Base-by-base conservation (phyloP, 64 coral and sea anemone genomes). In the Montipora foliosa region DNA sequence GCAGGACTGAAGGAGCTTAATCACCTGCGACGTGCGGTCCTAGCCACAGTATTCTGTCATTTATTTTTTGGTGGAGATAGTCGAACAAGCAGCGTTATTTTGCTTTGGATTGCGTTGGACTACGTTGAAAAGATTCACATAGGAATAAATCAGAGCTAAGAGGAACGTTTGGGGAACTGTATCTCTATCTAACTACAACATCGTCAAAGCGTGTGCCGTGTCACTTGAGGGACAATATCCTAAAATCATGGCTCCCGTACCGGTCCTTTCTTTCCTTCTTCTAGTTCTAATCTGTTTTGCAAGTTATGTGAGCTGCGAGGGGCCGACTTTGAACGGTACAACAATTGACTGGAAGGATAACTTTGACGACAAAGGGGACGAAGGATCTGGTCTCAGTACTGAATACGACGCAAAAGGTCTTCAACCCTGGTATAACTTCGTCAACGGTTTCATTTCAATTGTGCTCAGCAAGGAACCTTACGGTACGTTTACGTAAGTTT, bases 391-490 rank as follows among this genome's bases (percentile, higher is more conserved):
- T 47, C 67, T 90, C 6, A 73, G 84, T 5, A 83, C 80, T 6
- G 67, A 89, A 29, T 96, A 93, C 77, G 95, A 96, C 44, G 91
- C 75, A 5, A 87, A 93, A 93, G 95, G 95, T 12, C 89, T 96
- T 53, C 79, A 81, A 67, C 95, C 95, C 4, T 96, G 95, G 95
- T 96, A 93, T 29, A 59, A 90, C 82, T 89, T 96, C 49, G 86
- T 79, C 9, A 90, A 73, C 49, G 85, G 72, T 5, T 96, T 96
- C 57, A 84, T 93, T 74, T 24, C 72, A n/a, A 96, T 90, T 17
- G 95, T 96, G n/a, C 87, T 93, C n/a, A 96, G 78, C 74, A 92
- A 96, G 57, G 91, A 96, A 21, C 95, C 95, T 68, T 96, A 93
- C 49, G 73, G 95, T 96, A 79, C 76, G 94, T 88, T 20, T 20